Conservation (phyloP, 1,140 invertebrate species). For the Mactra quadrangularis region DNA sequence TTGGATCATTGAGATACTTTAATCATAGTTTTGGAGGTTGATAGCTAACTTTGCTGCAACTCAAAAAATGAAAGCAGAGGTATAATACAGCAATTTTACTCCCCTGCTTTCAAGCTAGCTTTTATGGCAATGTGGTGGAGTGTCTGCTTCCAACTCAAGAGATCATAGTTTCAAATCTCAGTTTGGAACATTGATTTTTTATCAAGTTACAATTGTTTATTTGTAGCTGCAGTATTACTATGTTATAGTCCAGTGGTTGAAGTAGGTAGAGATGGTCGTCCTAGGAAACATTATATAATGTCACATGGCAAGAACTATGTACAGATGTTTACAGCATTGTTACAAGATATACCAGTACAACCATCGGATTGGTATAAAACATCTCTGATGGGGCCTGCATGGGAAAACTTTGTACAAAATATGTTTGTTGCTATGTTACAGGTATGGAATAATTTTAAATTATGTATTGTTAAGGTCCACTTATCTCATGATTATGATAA, state of each 20-base stretch:
- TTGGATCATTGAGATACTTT: too few species aligned
- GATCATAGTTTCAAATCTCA: too few species aligned
- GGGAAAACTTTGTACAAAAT: conserved; percentile 43
- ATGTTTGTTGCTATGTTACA: conserved; percentile 53
- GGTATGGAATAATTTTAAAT: conserved; percentile 4
- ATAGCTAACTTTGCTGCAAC: too few species aligned
- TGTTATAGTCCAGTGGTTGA: conserved; percentile 76
- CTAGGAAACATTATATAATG: conserved; percentile 77
- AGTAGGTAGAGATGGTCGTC: conserved; percentile 74
- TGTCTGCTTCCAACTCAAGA: too few species aligned
- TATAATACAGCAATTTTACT: too few species aligned
- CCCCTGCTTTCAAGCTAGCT: too few species aligned
- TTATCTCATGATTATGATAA: too few species aligned
- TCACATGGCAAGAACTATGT: conserved; percentile 76
- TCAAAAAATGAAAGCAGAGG: too few species aligned
- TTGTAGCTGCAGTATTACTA: conserved; percentile 73
- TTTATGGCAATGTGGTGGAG: too few species aligned
- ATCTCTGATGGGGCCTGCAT: conserved; percentile 20
- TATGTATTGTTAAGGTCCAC: too few species aligned
- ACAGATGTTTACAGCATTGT: conserved; percentile 74
- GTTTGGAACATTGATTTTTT: too few species aligned
- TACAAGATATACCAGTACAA: conserved; percentile 72
- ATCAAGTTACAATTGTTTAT: conserved; percentile 12
- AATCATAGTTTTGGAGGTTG: too few species aligned
- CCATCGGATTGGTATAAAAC: conserved; percentile 47